Percentiles rank a stretch among this genome's conserved stretches.
phyloP scores from a whole-genome alignment of 2,113 vertebrate genomes.

The Condylura cristata region DNA sequence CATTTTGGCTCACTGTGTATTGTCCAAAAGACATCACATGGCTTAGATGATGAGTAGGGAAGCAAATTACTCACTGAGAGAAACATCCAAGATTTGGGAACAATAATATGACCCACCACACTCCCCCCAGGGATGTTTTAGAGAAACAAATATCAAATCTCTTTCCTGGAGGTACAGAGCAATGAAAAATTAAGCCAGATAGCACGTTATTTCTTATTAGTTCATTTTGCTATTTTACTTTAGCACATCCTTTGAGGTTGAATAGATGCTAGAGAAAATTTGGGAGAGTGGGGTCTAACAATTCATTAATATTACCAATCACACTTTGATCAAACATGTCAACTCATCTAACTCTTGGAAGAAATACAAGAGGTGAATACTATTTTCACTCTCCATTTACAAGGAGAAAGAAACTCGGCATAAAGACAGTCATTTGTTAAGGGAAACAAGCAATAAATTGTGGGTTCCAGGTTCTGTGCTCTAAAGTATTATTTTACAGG shows the following conservation, averaged over 20 bases:
- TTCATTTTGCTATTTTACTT: not conserved
- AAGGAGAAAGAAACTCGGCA: not conserved
- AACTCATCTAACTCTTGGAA: conserved; percentile 4
- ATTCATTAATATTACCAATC: not conserved
- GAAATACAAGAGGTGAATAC: not conserved
- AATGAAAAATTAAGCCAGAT: conserved; percentile 4
- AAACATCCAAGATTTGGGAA: not conserved
- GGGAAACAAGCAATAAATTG: not conserved
- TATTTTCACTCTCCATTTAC: not conserved
- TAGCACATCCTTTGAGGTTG: not conserved
- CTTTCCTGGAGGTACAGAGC: not conserved
- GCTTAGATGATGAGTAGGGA: not conserved
- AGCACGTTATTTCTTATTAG: conserved; percentile 24
- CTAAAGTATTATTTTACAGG: not conserved
- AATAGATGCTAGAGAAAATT: not conserved
- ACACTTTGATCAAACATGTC: not conserved
- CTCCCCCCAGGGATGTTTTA: not conserved
- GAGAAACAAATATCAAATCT: not conserved
- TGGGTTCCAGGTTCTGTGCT: not conserved
- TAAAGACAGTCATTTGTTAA: not conserved
- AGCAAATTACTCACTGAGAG: not conserved
- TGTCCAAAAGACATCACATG: not conserved
- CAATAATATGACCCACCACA: not conserved
- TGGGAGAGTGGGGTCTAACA: not conserved
- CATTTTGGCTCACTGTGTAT: not conserved